phyloP scores from a whole-genome alignment of 2,888 invertebrate genomes.

The Strigamia transsilvanica region DNA sequence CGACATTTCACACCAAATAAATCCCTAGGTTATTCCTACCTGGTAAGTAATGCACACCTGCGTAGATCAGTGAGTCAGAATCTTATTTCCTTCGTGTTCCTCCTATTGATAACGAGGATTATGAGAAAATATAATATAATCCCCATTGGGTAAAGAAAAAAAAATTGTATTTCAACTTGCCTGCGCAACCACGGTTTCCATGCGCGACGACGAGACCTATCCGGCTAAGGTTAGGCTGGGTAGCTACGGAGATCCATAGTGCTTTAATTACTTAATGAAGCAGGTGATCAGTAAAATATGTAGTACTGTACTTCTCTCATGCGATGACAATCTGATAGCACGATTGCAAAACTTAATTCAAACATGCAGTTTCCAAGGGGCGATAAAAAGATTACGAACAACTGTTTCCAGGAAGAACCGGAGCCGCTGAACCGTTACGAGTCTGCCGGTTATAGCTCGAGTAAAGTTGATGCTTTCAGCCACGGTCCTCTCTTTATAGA shows the following conservation, averaged over 20 bases:
- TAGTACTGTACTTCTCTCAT: neutral
- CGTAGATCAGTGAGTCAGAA: neutral
- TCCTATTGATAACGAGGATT: neutral
- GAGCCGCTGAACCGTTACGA: too few species aligned
- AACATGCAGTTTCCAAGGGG: too few species aligned
- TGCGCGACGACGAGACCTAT: neutral
- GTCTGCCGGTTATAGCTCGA: too few species aligned
- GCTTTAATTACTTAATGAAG: neutral
- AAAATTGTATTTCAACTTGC: neutral
- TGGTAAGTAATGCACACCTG: conserved; percentile 6
- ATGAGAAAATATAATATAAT: neutral
- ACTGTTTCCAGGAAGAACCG: too few species aligned
- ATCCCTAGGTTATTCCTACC: neutral
- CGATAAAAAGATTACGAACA: too few species aligned
- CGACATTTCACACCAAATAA: neutral
- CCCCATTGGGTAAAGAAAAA: neutral
- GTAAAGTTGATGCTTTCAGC: too few species aligned
- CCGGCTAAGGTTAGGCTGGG: neutral
- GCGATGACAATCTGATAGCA: neutral
- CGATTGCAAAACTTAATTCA: neutral
- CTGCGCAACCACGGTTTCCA: conserved; percentile 12
- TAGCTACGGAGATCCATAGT: neutral
- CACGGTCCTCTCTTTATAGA: too few species aligned
- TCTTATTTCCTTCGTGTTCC: neutral
- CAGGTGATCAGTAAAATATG: neutral